Percentiles rank a stretch among this genome's conserved stretches.
Conservation (phyloP, 2,113 vertebrate genomes). For the Oostethus manadensis region DNA sequence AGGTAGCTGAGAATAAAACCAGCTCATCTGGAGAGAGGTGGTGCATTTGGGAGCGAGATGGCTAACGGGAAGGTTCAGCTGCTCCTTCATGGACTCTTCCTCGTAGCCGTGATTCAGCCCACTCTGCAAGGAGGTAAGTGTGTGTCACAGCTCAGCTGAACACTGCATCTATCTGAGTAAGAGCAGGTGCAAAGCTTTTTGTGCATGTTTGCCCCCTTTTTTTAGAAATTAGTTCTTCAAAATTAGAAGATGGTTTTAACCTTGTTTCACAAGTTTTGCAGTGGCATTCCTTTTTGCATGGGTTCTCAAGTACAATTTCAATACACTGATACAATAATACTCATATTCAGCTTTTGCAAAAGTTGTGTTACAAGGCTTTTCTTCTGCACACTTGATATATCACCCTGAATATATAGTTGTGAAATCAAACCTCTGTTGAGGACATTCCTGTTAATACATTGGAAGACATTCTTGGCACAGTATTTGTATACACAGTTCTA, state of each 20-base stretch:
- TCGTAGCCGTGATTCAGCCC: conserved; percentile 76
- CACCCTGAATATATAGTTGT: no score
- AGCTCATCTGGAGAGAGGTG: conserved; percentile 74
- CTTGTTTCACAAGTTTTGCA: neutral
- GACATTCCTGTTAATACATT: conserved; percentile 4
- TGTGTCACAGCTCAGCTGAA: conserved; percentile 34
- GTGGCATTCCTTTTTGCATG: neutral
- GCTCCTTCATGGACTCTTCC: conserved; percentile 79
- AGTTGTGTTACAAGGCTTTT: neutral
- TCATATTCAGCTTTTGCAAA: neutral
- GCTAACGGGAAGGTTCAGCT: conserved; percentile 79
- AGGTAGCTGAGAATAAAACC: conserved; percentile 89
- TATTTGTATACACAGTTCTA: conserved; percentile 1
- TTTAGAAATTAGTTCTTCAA: neutral
- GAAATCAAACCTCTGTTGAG: neutral
- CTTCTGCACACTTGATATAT: neutral
- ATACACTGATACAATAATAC: neutral
- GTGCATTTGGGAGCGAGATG: conserved; percentile 90
- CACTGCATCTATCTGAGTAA: conserved; percentile 20
- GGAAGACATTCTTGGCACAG: conserved; percentile 6
- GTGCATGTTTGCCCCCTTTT: neutral
- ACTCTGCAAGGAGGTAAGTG: conserved; percentile 92
- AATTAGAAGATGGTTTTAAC: neutral
- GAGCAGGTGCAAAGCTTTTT: conserved; percentile 46
- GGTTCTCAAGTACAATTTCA: neutral